phyloP scores from a whole-genome alignment of 2,113 vertebrate species.

The Panurus biarmicus region DNA sequence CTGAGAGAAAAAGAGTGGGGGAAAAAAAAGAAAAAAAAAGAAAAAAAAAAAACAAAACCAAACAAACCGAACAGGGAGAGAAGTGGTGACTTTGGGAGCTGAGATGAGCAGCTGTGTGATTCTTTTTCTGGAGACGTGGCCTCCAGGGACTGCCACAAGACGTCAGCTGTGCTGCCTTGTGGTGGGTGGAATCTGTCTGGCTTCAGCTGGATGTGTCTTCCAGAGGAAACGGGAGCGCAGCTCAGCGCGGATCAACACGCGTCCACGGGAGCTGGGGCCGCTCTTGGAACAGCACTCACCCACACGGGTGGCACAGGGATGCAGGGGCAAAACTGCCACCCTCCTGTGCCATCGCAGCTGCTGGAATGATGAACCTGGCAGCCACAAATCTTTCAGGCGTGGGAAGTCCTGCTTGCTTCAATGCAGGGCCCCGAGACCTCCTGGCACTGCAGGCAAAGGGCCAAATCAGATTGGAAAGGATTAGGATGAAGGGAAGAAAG shows the following conservation, averaged over 20 bases:
- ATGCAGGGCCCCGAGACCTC: rapidly evolving
- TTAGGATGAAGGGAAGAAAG: not conserved
- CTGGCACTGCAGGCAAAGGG: not conserved
- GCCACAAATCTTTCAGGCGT: not conserved
- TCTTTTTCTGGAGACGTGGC: not conserved
- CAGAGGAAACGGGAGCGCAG: not conserved
- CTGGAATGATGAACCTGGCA: not conserved
- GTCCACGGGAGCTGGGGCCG: not conserved
- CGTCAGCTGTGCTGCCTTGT: not conserved
- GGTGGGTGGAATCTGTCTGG: not conserved
- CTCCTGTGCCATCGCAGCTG: not conserved
- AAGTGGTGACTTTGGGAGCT: not conserved
- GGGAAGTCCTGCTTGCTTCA: not conserved
- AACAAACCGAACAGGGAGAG: not conserved
- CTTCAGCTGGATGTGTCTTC: not conserved
- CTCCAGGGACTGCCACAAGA: conserved; percentile 7
- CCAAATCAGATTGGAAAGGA: not conserved
- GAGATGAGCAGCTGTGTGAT: not conserved
- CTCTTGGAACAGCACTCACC: not conserved
- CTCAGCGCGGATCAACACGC: rapidly evolving
- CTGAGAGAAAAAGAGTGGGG: not conserved
- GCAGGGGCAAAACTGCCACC: not conserved
- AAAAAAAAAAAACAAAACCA: not conserved
- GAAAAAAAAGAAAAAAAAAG: not conserved
- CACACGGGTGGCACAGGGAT: not conserved